Evolutionary conservation across 1,140 invertebrate species (phyloP), one percentile per base, ranked within the genome.

Genomic region (Procambarus virginalis): DNA sequence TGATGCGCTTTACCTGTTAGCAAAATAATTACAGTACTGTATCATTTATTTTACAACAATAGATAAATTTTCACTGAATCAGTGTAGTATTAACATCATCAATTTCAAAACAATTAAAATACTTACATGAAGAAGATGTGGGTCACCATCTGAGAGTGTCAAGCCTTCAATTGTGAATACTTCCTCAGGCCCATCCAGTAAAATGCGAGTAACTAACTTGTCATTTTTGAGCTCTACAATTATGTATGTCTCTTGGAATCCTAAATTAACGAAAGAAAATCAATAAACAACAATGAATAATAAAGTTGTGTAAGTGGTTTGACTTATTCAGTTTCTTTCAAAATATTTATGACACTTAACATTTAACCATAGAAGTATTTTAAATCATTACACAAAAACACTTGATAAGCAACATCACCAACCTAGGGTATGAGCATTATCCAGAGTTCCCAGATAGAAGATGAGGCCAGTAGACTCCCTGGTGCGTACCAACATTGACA

Each of bases 401-500:
- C 34, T 34, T 9, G 6, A 34, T 73, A 73, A 34, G 8, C 34
- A 73, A 55, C 8, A 55, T 58, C 3, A 80, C 12, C 20, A 79
- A 80, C 82, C 55, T 60, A 49, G 46, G 22, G 10, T 73, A 9
- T 73, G n/a, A 73, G 3, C 34, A 34, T 34, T 55, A 17, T 34
- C 17, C 14, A 64, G 60, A 46, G 93, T 92, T 20, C 98, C 98
- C 48, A 99, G 93, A 94, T 98, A 98, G 93, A 99, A 98, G 78
- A 99, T 96, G 91, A 97, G 96, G 2, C 98, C 98, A 4, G 95
- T 95, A 4, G 95, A 94, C 93, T 98, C 96, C 73, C 97, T 95
- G 0, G 98, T 99, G 55, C 97, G 95, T 76, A 99, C 96, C 93
- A 99, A 98, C 96, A 99, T 98, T 2, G 97, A 98, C 70, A 99